Base-by-base conservation (phyloP, 2,888 invertebrate genomes). In the Drosophila trichaetosa region DNA sequence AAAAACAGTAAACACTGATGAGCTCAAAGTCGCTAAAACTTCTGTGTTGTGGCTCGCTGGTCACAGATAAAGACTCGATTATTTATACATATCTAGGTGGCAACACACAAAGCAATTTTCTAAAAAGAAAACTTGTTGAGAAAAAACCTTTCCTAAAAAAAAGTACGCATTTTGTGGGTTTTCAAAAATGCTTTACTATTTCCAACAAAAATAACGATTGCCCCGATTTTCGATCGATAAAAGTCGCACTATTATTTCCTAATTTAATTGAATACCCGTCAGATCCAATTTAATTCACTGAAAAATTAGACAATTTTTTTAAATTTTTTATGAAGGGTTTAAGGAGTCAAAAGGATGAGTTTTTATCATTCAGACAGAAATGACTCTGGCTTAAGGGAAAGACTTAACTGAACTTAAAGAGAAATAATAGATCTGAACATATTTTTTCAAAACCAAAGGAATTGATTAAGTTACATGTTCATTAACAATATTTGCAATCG, bases 1-100 rank as follows among this genome's bases (percentile, higher is more conserved):
- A 60, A 42, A 42, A 71, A 68, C 38, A 53, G 68, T 66, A 49
- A 69, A 69, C 56, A 75, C 49, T 57, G 56, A 49, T 66, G 62
- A 40, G 52, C 21, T 16, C 48, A 49, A 60, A 58, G 60, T 64
- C 62, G 29, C 48, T 79, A 51, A 56, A 66, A 53, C 59, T 70
- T 60, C 7, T 13, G 24, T 51, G 48, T 57, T 66, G 31, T 52
- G 64, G 10, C 49, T 49, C 54, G 34, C n/a, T 46, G 46, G 29
- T 29, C 29, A 31, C 27, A 59, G 24, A 46, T 42, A 40, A 42
- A 40, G 18, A 29, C 31, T 5, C 8, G 16, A 8, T 24, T 46
- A 16, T 16, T 46, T 16, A 16, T 4, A 16, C 16, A 16, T 7
- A 46, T 29, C 5, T 36, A 7, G 24, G 18, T 48, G 42, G 18